A percentile compares a stretch with the other conserved stretches of the same genome.
These are phyloP conservation scores for Drosophila ambigua DNA, from an alignment of 1,140 invertebrate genomes.

Conservation along the genomic window DNA sequence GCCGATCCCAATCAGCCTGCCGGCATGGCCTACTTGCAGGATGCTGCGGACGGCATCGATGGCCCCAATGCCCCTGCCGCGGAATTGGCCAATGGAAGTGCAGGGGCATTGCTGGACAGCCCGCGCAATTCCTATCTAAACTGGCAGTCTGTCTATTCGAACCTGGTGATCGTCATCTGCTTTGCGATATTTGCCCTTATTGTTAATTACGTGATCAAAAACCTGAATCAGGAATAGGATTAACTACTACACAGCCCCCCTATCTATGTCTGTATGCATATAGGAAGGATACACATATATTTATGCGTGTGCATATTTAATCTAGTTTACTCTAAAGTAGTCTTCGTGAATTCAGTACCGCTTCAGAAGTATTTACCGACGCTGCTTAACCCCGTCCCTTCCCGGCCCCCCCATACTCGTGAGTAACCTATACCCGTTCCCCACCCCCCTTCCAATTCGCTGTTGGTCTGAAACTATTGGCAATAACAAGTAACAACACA, in stretches of 20 bases:
- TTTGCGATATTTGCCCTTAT: slow-evolving; percentile 83
- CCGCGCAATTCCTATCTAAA: slow-evolving; percentile 73
- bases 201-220: slow-evolving; percentile 83
- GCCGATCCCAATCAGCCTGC: slow-evolving; percentile 37
- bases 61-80: slow-evolving; percentile 28
- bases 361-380: slow-evolving; percentile 66
- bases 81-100: slow-evolving; percentile 44
- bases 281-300: slow-evolving; percentile 29
- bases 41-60: slow-evolving; percentile 33
- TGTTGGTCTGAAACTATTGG: slow-evolving; percentile 59
- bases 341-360: slow-evolving; percentile 44
- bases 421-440: slow-evolving; percentile 5
- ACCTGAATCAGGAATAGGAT: slow-evolving; percentile 83
- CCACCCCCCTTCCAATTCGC: slow-evolving; percentile 15
- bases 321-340: slow-evolving; percentile 70
- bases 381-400: slow-evolving; percentile 45
- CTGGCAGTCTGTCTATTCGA: slow-evolving; percentile 82
- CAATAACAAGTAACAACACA: slow-evolving; percentile 46
- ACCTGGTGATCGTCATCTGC: slow-evolving; percentile 81
- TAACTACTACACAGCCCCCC: slow-evolving; percentile 65
- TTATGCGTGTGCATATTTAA: slow-evolving; percentile 63
- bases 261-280: slow-evolving; percentile 59
- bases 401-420: slow-evolving; percentile 6
- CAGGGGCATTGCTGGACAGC: slow-evolving; percentile 55
- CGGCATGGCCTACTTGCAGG: slow-evolving; percentile 18